Conservation (phyloP, 2,113 vertebrate species). For the Myotis brandtii region DNA sequence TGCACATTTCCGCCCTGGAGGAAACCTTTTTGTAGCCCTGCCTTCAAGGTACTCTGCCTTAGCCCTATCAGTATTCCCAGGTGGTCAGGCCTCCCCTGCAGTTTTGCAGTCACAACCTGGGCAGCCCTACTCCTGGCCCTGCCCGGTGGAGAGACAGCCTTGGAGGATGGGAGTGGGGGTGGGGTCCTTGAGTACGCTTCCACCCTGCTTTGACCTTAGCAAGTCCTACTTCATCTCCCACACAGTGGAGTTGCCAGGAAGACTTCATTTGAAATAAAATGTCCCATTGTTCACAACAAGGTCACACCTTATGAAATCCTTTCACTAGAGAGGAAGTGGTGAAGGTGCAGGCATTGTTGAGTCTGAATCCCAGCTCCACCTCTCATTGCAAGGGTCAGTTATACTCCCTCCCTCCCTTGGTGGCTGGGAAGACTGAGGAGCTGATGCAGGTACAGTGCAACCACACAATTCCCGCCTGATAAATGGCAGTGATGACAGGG, state of each 20-base stretch:
- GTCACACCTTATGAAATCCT: background rate
- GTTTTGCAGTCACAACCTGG: background rate
- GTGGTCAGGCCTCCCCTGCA: background rate
- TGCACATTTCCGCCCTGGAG: background rate
- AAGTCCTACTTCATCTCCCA: background rate
- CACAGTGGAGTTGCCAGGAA: background rate
- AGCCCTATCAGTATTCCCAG: background rate
- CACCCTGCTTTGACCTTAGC: background rate
- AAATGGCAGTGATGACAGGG: background rate
- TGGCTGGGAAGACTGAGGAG: background rate
- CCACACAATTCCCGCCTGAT: background rate
- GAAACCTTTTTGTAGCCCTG: background rate
- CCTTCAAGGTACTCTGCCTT: background rate
- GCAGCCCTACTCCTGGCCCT: background rate
- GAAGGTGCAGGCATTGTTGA: background rate
- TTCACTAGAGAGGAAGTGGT: background rate
- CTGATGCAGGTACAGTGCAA: background rate
- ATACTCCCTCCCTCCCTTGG: background rate
- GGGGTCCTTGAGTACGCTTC: accelerated
- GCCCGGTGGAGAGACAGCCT: background rate
- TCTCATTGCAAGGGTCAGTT: background rate
- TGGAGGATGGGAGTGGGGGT: accelerated
- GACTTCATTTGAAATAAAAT: background rate
- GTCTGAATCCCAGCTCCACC: background rate
- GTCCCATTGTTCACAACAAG: background rate